phyloP scores from a whole-genome alignment of 92 coral and sea anemone species.

The Zoanthus solanderi region DNA sequence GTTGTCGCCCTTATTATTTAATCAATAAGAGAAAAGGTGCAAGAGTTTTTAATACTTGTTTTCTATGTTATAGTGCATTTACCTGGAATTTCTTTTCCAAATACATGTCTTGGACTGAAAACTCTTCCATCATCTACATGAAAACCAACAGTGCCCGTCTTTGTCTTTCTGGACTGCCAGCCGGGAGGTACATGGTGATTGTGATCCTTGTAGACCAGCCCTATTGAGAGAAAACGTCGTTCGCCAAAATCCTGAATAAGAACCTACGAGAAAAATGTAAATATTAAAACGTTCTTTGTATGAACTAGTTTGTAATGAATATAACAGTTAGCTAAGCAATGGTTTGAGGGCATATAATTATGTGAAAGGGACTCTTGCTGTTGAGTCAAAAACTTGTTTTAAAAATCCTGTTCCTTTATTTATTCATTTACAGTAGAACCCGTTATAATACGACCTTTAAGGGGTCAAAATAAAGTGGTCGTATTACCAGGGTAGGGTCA shows the following conservation, averaged over 20 bases:
- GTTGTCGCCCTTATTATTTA: too few species aligned
- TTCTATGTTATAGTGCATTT: neutral
- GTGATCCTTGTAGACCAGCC: constrained; percentile 12
- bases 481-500: too few species aligned
- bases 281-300: neutral
- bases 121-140: constrained; percentile 31
- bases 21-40: too few species aligned
- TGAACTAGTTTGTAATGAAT: neutral
- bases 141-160: constrained; percentile 18
- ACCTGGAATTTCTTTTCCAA: constrained; percentile 31
- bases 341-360: neutral
- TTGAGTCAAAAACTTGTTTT: neutral
- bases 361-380: neutral
- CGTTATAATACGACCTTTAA: too few species aligned
- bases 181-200: constrained; percentile 16
- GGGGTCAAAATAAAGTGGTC: too few species aligned
- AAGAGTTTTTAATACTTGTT: too few species aligned
- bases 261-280: neutral
- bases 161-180: constrained; percentile 5
- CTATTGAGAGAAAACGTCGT: constrained; percentile 2
- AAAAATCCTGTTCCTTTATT: too few species aligned
- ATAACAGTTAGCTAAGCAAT: neutral
- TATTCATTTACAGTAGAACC: too few species aligned
- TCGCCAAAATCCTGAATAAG: constrained; percentile 37
- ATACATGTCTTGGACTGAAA: neutral